A percentile compares a stretch with the other conserved stretches of the same genome.
phyloP scores from a whole-genome alignment of 1,140 invertebrate species.

The Adoxophyes honmai region DNA sequence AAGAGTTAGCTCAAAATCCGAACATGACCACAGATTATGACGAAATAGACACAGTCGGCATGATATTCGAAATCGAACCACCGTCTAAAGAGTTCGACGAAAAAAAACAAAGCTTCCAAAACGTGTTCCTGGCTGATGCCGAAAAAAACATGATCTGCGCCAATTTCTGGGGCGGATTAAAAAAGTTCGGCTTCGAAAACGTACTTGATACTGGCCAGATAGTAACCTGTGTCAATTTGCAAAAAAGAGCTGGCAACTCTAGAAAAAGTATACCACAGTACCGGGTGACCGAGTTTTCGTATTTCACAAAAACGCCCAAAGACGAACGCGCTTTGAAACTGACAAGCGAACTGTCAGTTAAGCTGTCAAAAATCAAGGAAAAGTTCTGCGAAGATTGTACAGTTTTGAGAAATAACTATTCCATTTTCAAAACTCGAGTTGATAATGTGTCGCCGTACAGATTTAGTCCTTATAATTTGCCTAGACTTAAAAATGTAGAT shows the following conservation, averaged over 20 bases:
- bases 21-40: constrained; percentile 45
- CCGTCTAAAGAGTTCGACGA: constrained; percentile 35
- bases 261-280: constrained; percentile 55
- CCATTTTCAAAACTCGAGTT: constrained; percentile 21
- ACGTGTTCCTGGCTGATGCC: constrained; percentile 70
- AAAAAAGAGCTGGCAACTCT: constrained; percentile 64
- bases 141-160: constrained; percentile 78
- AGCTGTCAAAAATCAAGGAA: constrained; percentile 34
- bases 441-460: constrained; percentile 55
- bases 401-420: constrained; percentile 44
- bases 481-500: constrained; percentile 51
- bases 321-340: constrained; percentile 34
- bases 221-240: constrained; percentile 81
- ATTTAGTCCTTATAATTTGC: constrained; percentile 42
- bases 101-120: constrained; percentile 57
- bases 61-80: constrained; percentile 57
- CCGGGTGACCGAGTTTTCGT: constrained; percentile 53
- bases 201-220: constrained; percentile 77
- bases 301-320: constrained; percentile 64
- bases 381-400: constrained; percentile 51
- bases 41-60: constrained; percentile 59
- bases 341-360: constrained; percentile 34
- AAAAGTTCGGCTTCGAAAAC: constrained; percentile 79
- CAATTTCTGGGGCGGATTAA: constrained; percentile 80
- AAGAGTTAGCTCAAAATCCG: constrained; percentile 43